Evolutionary conservation across 2,113 vertebrate species (phyloP), one percentile per base, ranked within the genome.

Genomic region (Montifringilla adamsi): DNA sequence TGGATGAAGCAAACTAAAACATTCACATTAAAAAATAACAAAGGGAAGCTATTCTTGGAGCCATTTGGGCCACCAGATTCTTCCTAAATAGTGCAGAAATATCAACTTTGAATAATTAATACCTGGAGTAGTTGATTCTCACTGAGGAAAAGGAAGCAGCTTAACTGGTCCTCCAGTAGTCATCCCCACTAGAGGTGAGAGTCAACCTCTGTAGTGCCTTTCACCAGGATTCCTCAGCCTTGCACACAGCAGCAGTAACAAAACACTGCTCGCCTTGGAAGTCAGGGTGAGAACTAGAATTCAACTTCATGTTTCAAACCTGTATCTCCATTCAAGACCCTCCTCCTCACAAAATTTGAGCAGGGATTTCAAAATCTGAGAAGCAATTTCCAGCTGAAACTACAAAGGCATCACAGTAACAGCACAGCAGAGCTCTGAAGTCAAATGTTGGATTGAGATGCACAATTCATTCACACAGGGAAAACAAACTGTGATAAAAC

Each of bases 21-120:
- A 2, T 79, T 93, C 50, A 35, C 62, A 89, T 95, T 89, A 95
- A 96, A 97, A 95, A 91, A 83, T 96, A 93, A 95, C 50, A 77
- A 83, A 73, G 89, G 8, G 21, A 79, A 91, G 90, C 78, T 93
- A 95, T 91, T 96, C 64, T 70, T 66, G 74, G 89, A 95, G 84
- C 43, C 63, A 62, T 82, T 89, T 75, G 62, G 93, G 58, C 84
- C 89, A 89, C 62, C 43, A 79, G 87, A 43, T 94, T 91, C 69
- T 76, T 66, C 63, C 58, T 95, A 95, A 95, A 95, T 87, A 37
- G 16, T 87, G 74, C 62, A 93, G 62, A 91, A 96, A 91, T 76
- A 87, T 9, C 58, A 76, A 0, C 62, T 69, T 80, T 92, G 64
- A 94, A 95, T 92, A 92, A 94, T 94, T 90, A 77, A 96, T 93